Percentiles rank a stretch among this genome's conserved stretches.
Evolutionary conservation across 2,888 invertebrate genomes (phyloP).

Genomic region (Aspidiotus rigidus): DNA sequence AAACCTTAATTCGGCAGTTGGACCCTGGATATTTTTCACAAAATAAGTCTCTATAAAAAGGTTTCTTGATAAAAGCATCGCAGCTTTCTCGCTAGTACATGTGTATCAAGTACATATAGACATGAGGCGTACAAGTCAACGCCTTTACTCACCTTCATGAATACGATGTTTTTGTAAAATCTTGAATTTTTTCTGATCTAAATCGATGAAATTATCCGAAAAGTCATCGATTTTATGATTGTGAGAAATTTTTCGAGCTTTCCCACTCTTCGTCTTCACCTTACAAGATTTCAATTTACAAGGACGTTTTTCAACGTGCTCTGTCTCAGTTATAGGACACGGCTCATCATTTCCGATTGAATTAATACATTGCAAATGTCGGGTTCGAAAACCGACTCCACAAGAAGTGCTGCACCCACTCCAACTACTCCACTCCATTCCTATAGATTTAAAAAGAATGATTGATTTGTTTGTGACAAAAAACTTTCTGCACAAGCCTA

Average conservation of each 20-base stretch:
- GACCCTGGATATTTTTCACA: no score
- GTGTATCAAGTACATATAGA: no score
- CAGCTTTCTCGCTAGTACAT: no score
- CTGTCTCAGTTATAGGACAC: conserved; percentile 39
- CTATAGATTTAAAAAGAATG: conserved; percentile 34
- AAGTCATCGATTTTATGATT: conserved; percentile 18
- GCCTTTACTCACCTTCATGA: conserved; percentile 15
- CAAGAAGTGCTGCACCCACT: conserved; percentile 40
- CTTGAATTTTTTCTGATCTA: conserved; percentile 15
- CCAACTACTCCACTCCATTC: conserved; percentile 41
- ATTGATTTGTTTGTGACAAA: not conserved
- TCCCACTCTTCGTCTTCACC: conserved; percentile 18
- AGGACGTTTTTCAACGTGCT: conserved; percentile 39
- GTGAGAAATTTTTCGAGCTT: not conserved
- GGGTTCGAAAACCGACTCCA: conserved; percentile 40
- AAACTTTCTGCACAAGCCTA: not conserved
- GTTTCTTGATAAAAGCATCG: no score
- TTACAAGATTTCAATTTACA: conserved; percentile 37
- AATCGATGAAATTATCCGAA: conserved; percentile 7
- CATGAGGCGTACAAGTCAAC: no score
- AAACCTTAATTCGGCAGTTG: no score
- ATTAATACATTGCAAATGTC: conserved; percentile 39
- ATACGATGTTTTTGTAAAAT: conserved; percentile 24
- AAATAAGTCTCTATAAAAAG: no score
- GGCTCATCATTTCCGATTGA: conserved; percentile 37